Percentiles rank a stretch among this genome's conserved stretches.
Evolutionary conservation across 1,140 invertebrate genomes (phyloP).

Genomic region (Drosophila asahinai): DNA sequence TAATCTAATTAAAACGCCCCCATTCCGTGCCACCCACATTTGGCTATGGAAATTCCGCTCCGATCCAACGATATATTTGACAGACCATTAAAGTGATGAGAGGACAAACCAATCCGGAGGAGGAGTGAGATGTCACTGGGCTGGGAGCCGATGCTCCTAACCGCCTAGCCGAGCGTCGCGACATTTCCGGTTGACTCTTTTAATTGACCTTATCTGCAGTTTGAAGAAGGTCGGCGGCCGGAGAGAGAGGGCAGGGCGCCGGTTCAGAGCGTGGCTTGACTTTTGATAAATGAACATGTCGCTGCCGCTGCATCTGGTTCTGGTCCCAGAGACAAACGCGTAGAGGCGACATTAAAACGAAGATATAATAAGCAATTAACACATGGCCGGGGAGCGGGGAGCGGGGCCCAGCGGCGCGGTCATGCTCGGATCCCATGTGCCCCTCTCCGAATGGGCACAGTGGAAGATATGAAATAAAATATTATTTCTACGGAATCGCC

Average conservation of each 20-base stretch:
- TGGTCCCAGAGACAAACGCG: constrained; percentile 57
- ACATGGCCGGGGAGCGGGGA: constrained; percentile 49
- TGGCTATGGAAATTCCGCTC: constrained; percentile 13
- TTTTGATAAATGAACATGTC: constrained; percentile 82
- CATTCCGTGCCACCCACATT: constrained; percentile 34
- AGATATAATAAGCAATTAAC: constrained; percentile 84
- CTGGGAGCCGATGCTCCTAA: constrained; percentile 22
- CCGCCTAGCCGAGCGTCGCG: constrained; percentile 61
- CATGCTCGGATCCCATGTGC: constrained; percentile 45
- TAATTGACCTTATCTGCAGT: constrained; percentile 83
- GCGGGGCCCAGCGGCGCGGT: constrained; percentile 1
- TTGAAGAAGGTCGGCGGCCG: constrained; percentile 20
- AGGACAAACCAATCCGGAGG: constrained; percentile 17
- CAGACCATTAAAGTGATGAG: constrained; percentile 49
- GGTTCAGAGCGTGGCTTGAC: constrained; percentile 73
- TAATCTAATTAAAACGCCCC: constrained; percentile 67
- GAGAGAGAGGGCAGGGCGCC: constrained; percentile 5
- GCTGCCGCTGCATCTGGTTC: constrained; percentile 49
- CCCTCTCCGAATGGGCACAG: constrained; percentile 28
- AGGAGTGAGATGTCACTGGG: constrained; percentile 28
- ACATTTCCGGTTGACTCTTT: constrained; percentile 84
- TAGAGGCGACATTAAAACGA: constrained; percentile 75
- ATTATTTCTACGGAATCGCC: constrained; percentile 74
- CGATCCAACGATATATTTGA: constrained; percentile 42
- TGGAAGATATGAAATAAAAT: constrained; percentile 49